These are phyloP conservation scores for Temnothorax ravouxi DNA, from an alignment of 2,888 invertebrate species.

Conservation along the genomic window DNA sequence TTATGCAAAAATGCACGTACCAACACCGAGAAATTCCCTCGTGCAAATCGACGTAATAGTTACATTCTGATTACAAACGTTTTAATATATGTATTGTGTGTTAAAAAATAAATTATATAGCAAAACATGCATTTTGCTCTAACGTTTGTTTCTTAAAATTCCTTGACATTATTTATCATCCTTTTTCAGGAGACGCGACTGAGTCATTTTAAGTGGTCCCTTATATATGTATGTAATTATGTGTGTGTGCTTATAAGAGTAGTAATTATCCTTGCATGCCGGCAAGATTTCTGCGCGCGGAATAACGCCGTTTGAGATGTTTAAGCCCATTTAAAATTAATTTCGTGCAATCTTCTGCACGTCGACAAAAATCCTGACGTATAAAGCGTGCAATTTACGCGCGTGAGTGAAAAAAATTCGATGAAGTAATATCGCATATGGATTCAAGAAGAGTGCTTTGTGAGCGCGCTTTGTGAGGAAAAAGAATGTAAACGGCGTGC, in stretches of 20 bases:
- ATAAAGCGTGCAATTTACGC: constrained; percentile 43
- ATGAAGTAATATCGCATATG: constrained; percentile 45
- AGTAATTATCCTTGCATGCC: constrained; percentile 24
- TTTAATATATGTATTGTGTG: neutral
- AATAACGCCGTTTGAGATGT: constrained; percentile 15
- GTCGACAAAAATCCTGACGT: neutral
- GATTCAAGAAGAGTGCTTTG: neutral
- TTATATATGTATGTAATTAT: neutral
- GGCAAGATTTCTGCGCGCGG: constrained; percentile 19
- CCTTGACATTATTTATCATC: neutral
- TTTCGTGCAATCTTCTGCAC: constrained; percentile 35
- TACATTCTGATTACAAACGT: neutral
- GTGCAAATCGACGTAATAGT: neutral
- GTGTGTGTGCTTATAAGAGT: neutral
- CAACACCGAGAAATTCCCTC: neutral
- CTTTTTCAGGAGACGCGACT: constrained; percentile 9
- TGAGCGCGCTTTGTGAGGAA: neutral
- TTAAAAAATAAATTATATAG: neutral
- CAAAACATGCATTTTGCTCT: neutral
- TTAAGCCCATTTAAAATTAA: constrained; percentile 37
- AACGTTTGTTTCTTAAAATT: neutral
- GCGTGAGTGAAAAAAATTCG: constrained; percentile 18
- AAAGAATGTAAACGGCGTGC: neutral
- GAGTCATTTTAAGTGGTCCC: neutral
- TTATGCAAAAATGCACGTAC: neutral